These are phyloP conservation scores for Anarrhichthys ocellatus DNA, from an alignment of 2,113 vertebrate genomes.

Conservation along the genomic window DNA sequence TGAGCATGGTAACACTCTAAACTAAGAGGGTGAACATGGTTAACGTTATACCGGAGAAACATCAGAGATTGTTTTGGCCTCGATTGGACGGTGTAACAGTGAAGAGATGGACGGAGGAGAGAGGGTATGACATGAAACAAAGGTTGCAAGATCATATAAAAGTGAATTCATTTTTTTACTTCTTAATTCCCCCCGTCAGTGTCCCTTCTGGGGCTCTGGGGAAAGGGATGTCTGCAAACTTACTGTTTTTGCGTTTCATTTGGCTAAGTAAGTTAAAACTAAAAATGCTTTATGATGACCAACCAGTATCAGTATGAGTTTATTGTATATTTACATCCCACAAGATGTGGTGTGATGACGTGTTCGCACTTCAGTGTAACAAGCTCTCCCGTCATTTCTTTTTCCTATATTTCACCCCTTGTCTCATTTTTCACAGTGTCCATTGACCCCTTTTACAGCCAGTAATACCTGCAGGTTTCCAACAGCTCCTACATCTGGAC, in stretches of 20 bases:
- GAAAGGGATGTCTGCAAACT: background rate
- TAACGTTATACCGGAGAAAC: background rate
- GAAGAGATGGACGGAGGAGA: no score
- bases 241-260: background rate
- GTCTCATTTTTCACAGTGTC: slow-evolving; percentile 21
- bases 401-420: slow-evolving; percentile 3
- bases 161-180: no score
- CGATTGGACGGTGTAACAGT: no score
- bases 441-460: slow-evolving; percentile 13
- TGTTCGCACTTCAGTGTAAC: background rate
- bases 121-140: background rate
- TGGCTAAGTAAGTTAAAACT: background rate
- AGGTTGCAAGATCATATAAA: no score
- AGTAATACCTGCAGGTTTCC: slow-evolving; percentile 33
- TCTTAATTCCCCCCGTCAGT: no score
- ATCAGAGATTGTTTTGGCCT: background rate
- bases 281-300: background rate
- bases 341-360: background rate
- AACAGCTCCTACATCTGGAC: slow-evolving; percentile 17
- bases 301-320: background rate
- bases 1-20: background rate
- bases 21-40: background rate
- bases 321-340: background rate
- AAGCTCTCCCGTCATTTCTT: background rate
- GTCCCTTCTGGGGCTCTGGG: background rate